Evolutionary conservation across 2,797 vertebrate genomes (phyloP).

Genomic region (Luscinia luscinia): DNA sequence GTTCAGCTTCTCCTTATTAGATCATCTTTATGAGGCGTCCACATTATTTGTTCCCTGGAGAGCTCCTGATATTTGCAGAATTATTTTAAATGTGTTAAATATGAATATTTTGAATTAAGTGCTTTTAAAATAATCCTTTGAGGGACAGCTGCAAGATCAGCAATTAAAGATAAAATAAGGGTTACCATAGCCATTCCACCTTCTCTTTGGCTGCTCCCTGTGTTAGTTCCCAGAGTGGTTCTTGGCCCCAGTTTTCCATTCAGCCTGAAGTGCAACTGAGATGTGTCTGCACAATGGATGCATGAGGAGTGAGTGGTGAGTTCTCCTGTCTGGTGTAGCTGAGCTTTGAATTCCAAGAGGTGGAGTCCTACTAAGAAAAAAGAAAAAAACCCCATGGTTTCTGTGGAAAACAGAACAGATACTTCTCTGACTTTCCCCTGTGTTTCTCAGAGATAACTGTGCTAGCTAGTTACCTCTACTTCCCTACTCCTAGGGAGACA

Average conservation of each 20-base stretch:
- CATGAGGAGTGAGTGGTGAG: accelerated
- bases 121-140: neutral
- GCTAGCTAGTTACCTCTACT: neutral
- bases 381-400: accelerated
- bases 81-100: conserved; percentile 31
- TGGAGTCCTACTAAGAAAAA: neutral
- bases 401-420: neutral
- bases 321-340: neutral
- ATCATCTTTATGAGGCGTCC: neutral
- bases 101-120: conserved; percentile 31
- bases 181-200: neutral
- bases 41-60: conserved; percentile 41
- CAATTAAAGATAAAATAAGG: neutral
- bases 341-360: neutral
- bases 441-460: neutral
- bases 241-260: neutral
- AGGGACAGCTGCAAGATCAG: neutral
- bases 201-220: neutral
- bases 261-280: neutral
- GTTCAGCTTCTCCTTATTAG: conserved; percentile 37
- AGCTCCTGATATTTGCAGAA: conserved; percentile 21
- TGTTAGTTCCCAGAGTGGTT: neutral
- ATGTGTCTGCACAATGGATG: neutral
- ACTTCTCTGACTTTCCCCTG: neutral
- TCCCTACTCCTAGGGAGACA: neutral